Evolutionary conservation across 2,113 vertebrate genomes (phyloP).

Genomic region (Deroptyus accipitrinus): DNA sequence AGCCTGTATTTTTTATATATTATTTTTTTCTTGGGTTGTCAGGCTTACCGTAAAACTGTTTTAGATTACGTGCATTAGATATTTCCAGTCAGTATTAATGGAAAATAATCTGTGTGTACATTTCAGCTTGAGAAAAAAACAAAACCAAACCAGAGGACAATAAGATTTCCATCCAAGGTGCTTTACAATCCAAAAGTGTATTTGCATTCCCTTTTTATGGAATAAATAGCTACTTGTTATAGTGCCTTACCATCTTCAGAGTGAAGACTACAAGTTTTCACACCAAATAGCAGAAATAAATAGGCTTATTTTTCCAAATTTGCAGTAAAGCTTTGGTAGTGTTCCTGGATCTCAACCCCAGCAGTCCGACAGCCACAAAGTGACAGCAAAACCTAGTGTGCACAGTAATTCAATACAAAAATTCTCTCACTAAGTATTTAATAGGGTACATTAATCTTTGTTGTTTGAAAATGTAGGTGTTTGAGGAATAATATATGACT

Average conservation of each 20-base stretch:
- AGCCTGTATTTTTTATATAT: background rate
- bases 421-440: background rate
- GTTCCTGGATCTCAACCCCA: background rate
- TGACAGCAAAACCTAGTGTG: background rate
- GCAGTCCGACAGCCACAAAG: background rate
- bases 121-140: background rate
- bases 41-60: background rate
- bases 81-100: background rate
- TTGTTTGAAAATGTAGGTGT: background rate
- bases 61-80: background rate
- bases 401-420: background rate
- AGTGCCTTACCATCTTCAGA: background rate
- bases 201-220: background rate
- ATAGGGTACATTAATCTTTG: background rate
- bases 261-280: background rate
- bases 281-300: background rate
- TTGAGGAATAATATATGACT: background rate
- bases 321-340: background rate
- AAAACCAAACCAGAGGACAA: background rate
- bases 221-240: background rate
- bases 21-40: background rate
- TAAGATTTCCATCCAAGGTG: rapidly evolving
- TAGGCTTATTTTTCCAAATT: background rate
- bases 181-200: background rate
- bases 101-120: background rate